A percentile compares a stretch with the other conserved stretches of the same genome.
These are phyloP conservation scores for Aepyceros melampus DNA, from an alignment of 2,113 vertebrate species.

Conservation along the genomic window DNA sequence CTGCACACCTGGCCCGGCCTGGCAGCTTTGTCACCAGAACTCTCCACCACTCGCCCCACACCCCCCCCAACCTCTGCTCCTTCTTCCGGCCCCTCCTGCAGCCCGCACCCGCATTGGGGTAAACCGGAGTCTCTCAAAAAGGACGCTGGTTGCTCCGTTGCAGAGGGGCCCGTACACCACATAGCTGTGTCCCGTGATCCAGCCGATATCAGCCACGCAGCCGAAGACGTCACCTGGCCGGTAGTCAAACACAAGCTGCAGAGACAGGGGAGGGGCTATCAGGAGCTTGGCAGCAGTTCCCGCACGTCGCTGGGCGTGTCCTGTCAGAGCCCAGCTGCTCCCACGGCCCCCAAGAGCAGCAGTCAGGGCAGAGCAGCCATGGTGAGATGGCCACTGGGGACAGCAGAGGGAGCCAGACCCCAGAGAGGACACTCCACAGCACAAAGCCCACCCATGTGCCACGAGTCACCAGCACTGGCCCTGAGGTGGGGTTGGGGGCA, in stretches of 20 bases:
- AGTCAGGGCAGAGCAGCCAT: background rate
- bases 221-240: conserved; percentile 89
- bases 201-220: conserved; percentile 94
- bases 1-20: background rate
- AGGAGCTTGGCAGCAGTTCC: background rate
- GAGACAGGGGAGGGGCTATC: conserved; percentile 41
- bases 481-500: background rate
- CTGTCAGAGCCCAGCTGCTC: background rate
- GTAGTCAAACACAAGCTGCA: conserved; percentile 92
- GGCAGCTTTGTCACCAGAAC: background rate
- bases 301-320: background rate
- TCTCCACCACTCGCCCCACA: background rate
- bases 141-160: conserved; percentile 91
- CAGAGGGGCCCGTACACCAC: conserved; percentile 94
- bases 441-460: background rate
- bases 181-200: conserved; percentile 96
- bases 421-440: background rate
- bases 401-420: too few relatives aligned
- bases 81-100: background rate
- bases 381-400: background rate
- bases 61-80: background rate
- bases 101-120: conserved; percentile 91
- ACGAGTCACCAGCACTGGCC: background rate
- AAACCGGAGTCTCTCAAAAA: conserved; percentile 95
- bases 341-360: background rate